Conservation (phyloP, 2,113 vertebrate species). For the Pituophis catenifer region DNA sequence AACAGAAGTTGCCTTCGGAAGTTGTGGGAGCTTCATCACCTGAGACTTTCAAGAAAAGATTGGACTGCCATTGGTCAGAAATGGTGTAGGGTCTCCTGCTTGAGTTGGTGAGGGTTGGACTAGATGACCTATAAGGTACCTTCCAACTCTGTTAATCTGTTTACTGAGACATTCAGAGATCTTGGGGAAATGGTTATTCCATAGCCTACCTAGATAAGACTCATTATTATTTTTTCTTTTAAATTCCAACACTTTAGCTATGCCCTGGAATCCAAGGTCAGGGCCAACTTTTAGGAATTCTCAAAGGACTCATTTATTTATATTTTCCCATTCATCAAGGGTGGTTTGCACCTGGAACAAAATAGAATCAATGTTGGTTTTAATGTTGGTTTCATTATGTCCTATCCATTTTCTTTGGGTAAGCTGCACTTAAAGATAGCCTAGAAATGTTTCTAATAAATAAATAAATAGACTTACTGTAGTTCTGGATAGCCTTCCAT, state of each 20-base stretch:
- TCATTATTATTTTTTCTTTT: not conserved
- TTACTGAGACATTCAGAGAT: too few species aligned
- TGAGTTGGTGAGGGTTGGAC: too few species aligned
- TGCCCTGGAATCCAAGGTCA: not conserved
- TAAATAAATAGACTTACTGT: not conserved
- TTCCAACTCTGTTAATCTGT: too few species aligned
- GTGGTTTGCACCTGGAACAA: not conserved
- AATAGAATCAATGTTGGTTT: not conserved
- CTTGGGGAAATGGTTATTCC: not conserved
- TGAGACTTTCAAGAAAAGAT: too few species aligned
- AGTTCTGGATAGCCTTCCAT: not conserved
- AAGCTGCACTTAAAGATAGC: not conserved
- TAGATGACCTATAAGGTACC: too few species aligned
- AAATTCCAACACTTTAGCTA: not conserved
- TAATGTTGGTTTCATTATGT: not conserved
- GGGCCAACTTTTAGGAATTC: not conserved
- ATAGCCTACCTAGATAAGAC: not conserved
- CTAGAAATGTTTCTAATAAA: not conserved
- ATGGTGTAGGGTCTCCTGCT: too few species aligned
- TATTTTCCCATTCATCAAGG: not conserved
- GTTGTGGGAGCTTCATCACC: too few species aligned
- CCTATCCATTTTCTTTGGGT: not conserved
- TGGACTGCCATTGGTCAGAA: too few species aligned
- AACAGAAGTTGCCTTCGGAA: too few species aligned
- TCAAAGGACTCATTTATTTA: not conserved